phyloP scores from a whole-genome alignment of 2,888 invertebrate genomes.

The Podotricha telesiphe region DNA sequence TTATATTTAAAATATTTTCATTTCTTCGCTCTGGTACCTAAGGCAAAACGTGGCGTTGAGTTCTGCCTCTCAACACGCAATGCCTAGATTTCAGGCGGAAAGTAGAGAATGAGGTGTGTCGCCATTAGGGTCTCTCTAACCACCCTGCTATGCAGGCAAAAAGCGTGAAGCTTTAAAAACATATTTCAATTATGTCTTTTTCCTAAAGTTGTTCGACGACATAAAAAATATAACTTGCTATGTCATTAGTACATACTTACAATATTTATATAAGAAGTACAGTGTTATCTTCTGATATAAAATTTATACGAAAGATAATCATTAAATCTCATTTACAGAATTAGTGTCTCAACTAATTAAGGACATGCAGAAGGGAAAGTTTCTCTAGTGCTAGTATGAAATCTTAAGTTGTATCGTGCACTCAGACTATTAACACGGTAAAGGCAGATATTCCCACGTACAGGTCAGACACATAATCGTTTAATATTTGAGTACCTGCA shows the following conservation, averaged over 20 bases:
- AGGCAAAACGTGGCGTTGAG: no score
- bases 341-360: slow-evolving; percentile 31
- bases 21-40: no score
- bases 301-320: slow-evolving; percentile 19
- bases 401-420: slow-evolving; percentile 29
- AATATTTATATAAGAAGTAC: not conserved
- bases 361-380: slow-evolving; percentile 20
- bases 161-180: no score
- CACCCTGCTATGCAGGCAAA: no score
- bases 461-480: slow-evolving; percentile 30
- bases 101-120: no score
- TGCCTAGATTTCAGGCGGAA: no score
- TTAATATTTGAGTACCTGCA: slow-evolving; percentile 27
- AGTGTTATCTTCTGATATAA: not conserved
- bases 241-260: not conserved
- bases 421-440: slow-evolving; percentile 30
- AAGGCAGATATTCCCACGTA: slow-evolving; percentile 31
- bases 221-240: not conserved
- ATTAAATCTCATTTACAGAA: slow-evolving; percentile 25
- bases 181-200: no score
- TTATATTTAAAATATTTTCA: no score
- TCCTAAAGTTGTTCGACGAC: not conserved
- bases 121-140: no score
- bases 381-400: slow-evolving; percentile 28
- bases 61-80: no score